These are phyloP conservation scores for Eucriotettix oculatus DNA, from an alignment of 2,888 invertebrate species.

Conservation along the genomic window DNA sequence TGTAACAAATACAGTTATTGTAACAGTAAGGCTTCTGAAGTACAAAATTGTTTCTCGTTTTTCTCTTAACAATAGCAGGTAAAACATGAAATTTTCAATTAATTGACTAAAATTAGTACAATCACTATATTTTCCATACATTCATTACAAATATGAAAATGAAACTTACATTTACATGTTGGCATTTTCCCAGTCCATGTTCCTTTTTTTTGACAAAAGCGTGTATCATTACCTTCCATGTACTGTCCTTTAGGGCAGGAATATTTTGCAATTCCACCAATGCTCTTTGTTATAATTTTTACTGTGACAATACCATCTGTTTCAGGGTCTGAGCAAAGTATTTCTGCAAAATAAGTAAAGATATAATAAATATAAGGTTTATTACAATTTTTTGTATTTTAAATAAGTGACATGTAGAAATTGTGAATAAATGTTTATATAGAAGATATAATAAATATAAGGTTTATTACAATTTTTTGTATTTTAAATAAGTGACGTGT, in stretches of 20 bases:
- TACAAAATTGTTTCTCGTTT: no score
- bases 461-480: background rate
- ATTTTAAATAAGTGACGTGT: no score
- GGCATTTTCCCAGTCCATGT: slow-evolving; percentile 68
- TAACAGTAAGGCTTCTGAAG: no score
- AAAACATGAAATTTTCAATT: no score
- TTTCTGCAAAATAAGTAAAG: slow-evolving; percentile 36
- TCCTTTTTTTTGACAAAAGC: slow-evolving; percentile 60
- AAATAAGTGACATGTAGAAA: no score
- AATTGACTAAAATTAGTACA: no score
- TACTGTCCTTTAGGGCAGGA: slow-evolving; percentile 66
- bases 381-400: background rate
- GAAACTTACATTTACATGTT: slow-evolving; percentile 58
- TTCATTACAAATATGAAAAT: no score
- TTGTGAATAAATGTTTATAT: background rate
- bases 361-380: slow-evolving; percentile 5
- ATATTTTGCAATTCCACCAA: slow-evolving; percentile 66
- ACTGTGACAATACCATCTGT: slow-evolving; percentile 33
- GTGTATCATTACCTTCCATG: slow-evolving; percentile 54
- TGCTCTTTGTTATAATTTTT: slow-evolving; percentile 45
- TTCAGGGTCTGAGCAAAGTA: slow-evolving; percentile 57
- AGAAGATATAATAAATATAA: slow-evolving; percentile 4
- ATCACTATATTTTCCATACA: no score
- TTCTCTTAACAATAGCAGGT: no score
- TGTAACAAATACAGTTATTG: background rate